phyloP scores from a whole-genome alignment of 2,888 invertebrate genomes.

The Odontocolon sp. region DNA sequence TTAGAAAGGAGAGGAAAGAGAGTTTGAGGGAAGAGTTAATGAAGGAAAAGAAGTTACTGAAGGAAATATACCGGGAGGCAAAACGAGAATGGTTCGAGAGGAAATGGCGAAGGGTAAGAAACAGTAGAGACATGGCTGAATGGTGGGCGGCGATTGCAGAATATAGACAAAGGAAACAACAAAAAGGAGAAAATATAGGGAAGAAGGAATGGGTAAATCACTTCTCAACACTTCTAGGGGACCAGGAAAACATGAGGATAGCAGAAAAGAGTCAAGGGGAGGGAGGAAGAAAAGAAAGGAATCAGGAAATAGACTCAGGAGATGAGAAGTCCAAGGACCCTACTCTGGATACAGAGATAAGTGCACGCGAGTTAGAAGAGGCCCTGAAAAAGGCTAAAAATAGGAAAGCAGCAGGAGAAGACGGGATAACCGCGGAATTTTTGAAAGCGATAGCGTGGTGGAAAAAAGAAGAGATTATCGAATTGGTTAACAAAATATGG shows the following conservation, averaged over 20 bases:
- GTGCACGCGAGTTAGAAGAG: not conserved
- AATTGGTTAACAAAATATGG: conserved; percentile 10
- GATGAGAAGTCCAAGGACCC: not conserved
- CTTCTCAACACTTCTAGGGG: not conserved
- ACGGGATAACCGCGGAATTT: conserved; percentile 40
- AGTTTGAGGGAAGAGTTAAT: not conserved
- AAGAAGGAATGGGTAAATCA: conserved; percentile 8
- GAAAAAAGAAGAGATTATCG: not conserved
- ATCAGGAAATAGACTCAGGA: not conserved
- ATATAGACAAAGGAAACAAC: not conserved
- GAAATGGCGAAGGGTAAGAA: not conserved
- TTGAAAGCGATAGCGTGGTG: not conserved
- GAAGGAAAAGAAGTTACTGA: not conserved
- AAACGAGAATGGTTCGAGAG: not conserved
- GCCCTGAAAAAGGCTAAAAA: conserved; percentile 3
- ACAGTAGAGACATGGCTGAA: not conserved
- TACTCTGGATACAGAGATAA: not conserved
- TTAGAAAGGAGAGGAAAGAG: not conserved
- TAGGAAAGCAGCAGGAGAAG: conserved; percentile 17
- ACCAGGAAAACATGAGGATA: not conserved
- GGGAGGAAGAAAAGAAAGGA: not conserved
- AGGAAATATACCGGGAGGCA: not conserved
- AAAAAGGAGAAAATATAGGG: not conserved
- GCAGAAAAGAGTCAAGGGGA: too few relatives aligned
- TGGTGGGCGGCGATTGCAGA: conserved; percentile 10